Conservation (phyloP, 2,888 invertebrate genomes). For the Tuberolachnus salignus region DNA sequence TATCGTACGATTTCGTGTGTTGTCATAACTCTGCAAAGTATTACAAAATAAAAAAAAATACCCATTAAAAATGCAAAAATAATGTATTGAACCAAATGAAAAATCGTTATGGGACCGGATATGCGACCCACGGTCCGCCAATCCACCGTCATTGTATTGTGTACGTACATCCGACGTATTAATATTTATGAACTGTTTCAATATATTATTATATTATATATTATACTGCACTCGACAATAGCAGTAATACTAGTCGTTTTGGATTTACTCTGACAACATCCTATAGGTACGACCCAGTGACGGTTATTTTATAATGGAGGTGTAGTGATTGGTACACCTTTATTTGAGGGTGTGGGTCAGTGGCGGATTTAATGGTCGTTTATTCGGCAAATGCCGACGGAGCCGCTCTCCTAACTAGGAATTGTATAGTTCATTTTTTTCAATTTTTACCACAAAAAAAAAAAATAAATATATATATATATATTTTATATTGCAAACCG, state of each 20-base stretch:
- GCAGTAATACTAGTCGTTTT: constrained; percentile 3
- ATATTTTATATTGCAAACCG: no score
- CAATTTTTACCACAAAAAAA: no score
- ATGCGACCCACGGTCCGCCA: constrained; percentile 33
- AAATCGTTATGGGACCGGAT: constrained; percentile 21
- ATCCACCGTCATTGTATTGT: constrained; percentile 24
- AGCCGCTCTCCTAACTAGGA: no score
- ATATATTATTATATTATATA: no score
- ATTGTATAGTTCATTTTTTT: no score
- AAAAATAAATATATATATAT: no score
- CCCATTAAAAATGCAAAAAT: neutral
- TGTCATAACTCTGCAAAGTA: no score
- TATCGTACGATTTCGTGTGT: neutral
- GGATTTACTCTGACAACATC: constrained; percentile 12
- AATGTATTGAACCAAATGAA: constrained; percentile 11
- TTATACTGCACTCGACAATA: neutral
- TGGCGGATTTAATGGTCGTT: no score
- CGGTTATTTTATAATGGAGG: neutral
- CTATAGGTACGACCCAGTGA: neutral
- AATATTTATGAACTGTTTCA: constrained; percentile 32
- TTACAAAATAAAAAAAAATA: neutral
- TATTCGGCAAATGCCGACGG: no score
- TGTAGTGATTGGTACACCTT: no score
- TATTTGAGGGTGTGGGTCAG: no score
- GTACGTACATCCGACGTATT: constrained; percentile 24